Evolutionary conservation across 2,113 vertebrate species (phyloP).

Genomic region (Myotis davidii): DNA sequence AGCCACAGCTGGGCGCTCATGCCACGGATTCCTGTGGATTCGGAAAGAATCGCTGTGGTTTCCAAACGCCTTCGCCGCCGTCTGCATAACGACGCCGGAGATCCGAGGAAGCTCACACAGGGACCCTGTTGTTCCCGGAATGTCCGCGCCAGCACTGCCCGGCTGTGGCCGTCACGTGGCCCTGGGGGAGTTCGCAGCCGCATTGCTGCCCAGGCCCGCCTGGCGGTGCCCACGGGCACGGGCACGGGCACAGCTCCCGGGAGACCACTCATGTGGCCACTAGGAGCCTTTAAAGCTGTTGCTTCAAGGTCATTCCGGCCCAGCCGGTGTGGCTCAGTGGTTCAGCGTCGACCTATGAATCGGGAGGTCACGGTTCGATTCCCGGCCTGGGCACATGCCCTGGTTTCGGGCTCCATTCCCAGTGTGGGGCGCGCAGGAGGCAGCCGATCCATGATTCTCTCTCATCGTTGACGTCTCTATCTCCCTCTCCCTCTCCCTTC

Average conservation of each 20-base stretch:
- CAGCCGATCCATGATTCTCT: too few species aligned
- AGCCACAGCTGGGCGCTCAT: not conserved
- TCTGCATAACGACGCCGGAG: not conserved
- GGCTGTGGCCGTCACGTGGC: conserved; percentile 31
- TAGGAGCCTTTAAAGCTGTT: not conserved
- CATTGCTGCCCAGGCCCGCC: not conserved
- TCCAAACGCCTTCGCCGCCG: not conserved
- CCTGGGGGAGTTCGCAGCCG: conserved; percentile 21
- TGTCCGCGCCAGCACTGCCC: not conserved
- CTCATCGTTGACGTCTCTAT: too few species aligned
- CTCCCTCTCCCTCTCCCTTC: too few species aligned
- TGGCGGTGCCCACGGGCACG: not conserved
- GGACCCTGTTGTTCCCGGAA: conserved; percentile 36
- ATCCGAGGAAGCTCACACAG: not conserved
- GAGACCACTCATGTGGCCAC: not conserved
- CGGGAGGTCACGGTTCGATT: too few species aligned
- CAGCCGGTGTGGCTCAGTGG: too few species aligned
- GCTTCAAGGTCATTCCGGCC: not conserved
- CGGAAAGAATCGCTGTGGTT: not conserved
- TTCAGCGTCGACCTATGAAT: too few species aligned
- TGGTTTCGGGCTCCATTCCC: too few species aligned
- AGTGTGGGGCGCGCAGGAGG: too few species aligned
- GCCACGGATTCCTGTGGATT: not conserved
- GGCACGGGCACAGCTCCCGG: not conserved
- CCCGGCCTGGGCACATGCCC: too few species aligned